phyloP scores from a whole-genome alignment of 2,113 vertebrate species.

The Perccottus glenii region DNA sequence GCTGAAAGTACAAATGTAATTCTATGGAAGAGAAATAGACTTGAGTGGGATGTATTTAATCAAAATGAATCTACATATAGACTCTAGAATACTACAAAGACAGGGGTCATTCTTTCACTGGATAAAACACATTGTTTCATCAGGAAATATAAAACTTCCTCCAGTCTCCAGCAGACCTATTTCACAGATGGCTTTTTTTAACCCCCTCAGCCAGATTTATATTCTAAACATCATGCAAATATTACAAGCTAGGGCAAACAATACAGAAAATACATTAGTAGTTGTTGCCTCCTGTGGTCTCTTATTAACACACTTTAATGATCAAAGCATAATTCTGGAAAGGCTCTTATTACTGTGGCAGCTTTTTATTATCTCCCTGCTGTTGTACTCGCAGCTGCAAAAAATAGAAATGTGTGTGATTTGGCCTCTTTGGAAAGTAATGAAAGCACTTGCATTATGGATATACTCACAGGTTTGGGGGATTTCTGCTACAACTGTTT shows the following conservation, averaged over 20 bases:
- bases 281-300: neutral
- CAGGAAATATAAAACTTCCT: neutral
- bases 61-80: too few species aligned
- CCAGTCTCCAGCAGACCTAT: neutral
- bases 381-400: conserved; percentile 1
- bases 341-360: conserved; percentile 13
- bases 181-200: neutral
- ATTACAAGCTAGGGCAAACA: neutral
- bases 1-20: too few species aligned
- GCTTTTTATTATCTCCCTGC: conserved; percentile 9
- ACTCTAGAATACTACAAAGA: too few species aligned
- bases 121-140: neutral
- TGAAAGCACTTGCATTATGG: too few species aligned
- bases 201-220: neutral
- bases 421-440: neutral
- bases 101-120: too few species aligned
- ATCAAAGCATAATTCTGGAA: conserved; percentile 13
- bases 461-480: neutral
- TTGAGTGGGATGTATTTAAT: too few species aligned
- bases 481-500: neutral
- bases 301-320: conserved; percentile 37
- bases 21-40: too few species aligned
- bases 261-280: conserved; percentile 1
- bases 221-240: conserved; percentile 3
- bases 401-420: neutral